Conservation (phyloP, 2,113 vertebrate genomes). For the Choloepus hoffmanni region DNA sequence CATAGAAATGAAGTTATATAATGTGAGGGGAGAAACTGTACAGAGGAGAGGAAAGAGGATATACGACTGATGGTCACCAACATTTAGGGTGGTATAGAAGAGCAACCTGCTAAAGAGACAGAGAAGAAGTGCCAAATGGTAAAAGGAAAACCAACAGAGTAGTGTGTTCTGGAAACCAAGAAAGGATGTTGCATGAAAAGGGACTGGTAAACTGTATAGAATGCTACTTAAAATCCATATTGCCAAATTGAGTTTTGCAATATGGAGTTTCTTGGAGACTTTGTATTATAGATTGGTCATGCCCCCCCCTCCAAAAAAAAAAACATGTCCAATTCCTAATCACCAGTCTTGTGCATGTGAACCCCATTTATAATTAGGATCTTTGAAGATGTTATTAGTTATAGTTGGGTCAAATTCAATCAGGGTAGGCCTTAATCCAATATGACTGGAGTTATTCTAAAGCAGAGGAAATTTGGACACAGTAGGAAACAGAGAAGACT, state of each 20-base stretch:
- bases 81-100: neutral
- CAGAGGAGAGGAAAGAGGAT: neutral
- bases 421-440: no score
- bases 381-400: no score
- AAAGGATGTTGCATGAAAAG: neutral
- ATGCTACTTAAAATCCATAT: neutral
- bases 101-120: neutral
- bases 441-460: no score
- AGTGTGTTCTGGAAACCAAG: neutral
- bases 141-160: neutral
- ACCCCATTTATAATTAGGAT: no score
- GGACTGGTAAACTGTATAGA: neutral
- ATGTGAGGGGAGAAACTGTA: neutral
- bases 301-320: no score
- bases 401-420: no score
- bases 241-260: neutral
- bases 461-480: no score
- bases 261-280: neutral
- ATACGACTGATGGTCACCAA: neutral
- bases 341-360: no score
- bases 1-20: neutral
- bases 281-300: no score
- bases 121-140: neutral
- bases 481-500: no score
- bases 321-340: no score